Base-by-base conservation (phyloP, 1,140 invertebrate species). In the Papilio xuthus region DNA sequence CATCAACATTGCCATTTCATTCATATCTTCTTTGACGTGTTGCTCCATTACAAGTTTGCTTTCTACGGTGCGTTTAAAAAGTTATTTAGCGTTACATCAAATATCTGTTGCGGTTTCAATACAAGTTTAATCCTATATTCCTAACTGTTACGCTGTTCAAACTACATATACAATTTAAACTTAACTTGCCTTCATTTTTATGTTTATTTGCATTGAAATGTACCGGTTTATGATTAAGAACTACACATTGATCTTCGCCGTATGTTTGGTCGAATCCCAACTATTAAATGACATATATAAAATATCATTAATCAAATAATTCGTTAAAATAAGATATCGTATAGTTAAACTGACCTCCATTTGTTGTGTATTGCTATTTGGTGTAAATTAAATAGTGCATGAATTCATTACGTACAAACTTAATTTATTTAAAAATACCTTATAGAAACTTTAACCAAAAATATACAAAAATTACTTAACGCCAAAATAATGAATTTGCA, bases 331-430 rank as follows among this genome's bases (percentile, higher is more conserved):
- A 37, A 78, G 79, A 12, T 53, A 63, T 9, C 42, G 74, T 47
- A 37, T 47, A 23, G 74, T 56, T 15, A 72, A 56, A 77, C 81
- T 82, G 84, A 92, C 91, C 90, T 91, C 91, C 91, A 92, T 92
- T 85, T 84, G 81, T 41, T 32, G 71, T 42, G 42, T 50, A 26
- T 23, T 26, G n/a, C 41, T 63, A 76, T n/a, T 23, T 20, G n/a
- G 37, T 44, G 32, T 37, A 76, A 32, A 76, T 60, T 41, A 76
- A 63, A 63, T 76, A 15, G 32, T 75, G 20, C 8, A 56, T 56
- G 56, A 56, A 76, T 76, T 76, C 74, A 76, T 76, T 41, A 76
- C 74, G 53, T 41, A 76, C 41, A 76, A 75, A 75, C 50, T 56
- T 75, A 53, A 75, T 56, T 75, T 75, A 75, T 32, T 53, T 53